Conservation (phyloP, 2,888 invertebrate genomes). For the Caenorhabditis imperialis region DNA sequence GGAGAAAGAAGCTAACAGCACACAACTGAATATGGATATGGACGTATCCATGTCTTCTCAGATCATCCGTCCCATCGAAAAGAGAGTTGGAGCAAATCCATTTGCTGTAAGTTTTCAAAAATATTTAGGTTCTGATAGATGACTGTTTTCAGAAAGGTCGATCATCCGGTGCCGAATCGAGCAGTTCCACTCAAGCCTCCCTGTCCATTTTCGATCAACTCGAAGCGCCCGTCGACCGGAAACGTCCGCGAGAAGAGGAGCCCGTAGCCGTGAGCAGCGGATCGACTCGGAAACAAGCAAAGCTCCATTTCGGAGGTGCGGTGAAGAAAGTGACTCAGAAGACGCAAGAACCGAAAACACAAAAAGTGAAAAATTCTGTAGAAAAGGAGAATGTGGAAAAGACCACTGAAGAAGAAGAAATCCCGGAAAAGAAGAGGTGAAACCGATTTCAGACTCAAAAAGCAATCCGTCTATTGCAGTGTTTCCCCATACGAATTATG, state of each 20-base stretch:
- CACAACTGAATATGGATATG: constrained; percentile 29
- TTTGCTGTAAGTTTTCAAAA: constrained; percentile 16
- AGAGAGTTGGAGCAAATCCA: constrained; percentile 28
- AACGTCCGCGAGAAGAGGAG: constrained; percentile 20
- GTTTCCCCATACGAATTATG: constrained; percentile 57
- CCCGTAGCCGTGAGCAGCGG: constrained; percentile 2
- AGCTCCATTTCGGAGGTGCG: constrained; percentile 43
- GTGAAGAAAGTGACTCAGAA: constrained; percentile 10
- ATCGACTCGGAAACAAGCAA: constrained; percentile 50
- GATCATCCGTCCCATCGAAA: constrained; percentile 20
- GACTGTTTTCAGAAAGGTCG: neutral
- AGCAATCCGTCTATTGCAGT: constrained; percentile 31
- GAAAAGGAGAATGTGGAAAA: constrained; percentile 19
- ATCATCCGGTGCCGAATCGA: neutral
- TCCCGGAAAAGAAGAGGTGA: constrained; percentile 27
- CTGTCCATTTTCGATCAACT: constrained; percentile 50
- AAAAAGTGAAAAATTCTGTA: neutral
- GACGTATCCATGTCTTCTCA: constrained; percentile 11
- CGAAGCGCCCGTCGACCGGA: constrained; percentile 17
- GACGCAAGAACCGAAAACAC: neutral
- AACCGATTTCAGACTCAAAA: no score
- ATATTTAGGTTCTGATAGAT: neutral
- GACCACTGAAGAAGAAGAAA: constrained; percentile 1
- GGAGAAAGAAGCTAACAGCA: constrained; percentile 9
- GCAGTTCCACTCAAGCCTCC: constrained; percentile 9